Conservation (phyloP, 1,140 invertebrate genomes). For the Ceratitis capitata region DNA sequence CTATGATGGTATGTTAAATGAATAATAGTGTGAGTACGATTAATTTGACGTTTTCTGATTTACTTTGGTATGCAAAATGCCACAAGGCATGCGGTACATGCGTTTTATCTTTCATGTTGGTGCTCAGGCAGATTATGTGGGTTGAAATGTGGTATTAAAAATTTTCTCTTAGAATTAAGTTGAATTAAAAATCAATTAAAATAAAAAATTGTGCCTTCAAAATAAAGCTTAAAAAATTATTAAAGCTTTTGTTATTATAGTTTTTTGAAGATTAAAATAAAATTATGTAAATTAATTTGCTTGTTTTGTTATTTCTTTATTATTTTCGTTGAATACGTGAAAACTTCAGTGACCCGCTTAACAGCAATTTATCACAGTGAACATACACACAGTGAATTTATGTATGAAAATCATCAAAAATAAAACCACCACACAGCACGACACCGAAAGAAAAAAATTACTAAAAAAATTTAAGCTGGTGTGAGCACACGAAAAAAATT, state of each 20-base stretch:
- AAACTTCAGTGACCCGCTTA: not conserved
- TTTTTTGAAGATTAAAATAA: no score
- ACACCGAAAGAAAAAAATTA: not conserved
- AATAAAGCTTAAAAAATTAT: no score
- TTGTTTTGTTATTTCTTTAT: not conserved
- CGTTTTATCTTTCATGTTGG: not conserved
- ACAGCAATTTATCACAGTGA: not conserved
- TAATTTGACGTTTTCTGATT: not conserved
- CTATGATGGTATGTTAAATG: not conserved
- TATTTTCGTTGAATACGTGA: not conserved
- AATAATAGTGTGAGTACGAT: no score
- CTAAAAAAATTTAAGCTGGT: no score
- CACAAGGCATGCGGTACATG: not conserved
- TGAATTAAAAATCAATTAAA: no score
- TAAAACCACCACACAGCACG: not conserved
- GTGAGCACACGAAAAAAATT: not conserved
- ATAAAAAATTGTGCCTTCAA: no score
- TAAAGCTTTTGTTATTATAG: no score
- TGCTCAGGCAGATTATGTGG: not conserved
- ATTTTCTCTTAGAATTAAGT: not conserved
- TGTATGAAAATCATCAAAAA: slow-evolving; percentile 1
- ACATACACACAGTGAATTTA: no score
- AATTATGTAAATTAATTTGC: not conserved
- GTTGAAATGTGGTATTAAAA: no score
- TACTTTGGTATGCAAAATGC: not conserved